Base-by-base conservation (phyloP, 2,888 invertebrate genomes). In the Camponotus fellah region DNA sequence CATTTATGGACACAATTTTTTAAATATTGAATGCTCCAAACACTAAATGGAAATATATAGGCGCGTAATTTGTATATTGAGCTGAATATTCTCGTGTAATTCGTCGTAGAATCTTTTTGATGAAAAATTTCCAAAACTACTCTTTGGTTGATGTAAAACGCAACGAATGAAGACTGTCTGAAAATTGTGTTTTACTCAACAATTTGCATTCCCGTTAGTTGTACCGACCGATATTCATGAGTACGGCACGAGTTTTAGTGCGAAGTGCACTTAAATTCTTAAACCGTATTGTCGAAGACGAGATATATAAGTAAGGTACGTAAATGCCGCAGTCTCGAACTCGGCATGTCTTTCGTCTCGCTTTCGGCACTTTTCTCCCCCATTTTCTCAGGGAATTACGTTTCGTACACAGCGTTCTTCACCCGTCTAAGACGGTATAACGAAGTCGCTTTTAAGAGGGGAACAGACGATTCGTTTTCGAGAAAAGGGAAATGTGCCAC, bases 181-280 rank as follows among this genome's bases (percentile, higher is more conserved):
- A 72, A 72, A 80, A 72, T 62, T 80, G 74, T 80, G 37, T 80
- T 80, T 80, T 80, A 72, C 74, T 46, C 26, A 66, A 68, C 66
- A 68, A 79, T 66, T 77, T 82, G 82, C 79, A 82, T 82, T 79
- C 17, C 37, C 60, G 34, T 72, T 58, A 58, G 32, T 58, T 46
- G 79, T 46, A 37, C 60, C 74, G 26, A 60, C 40, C 69, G 80
- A 53, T 53, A 83, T 83, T 79, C 79, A 79, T 66, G 82, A 60
- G 58, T 68, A 37, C 68, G 8, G 53, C 53, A n/a, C 66, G 62
- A 77, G 46, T 72, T 74, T 74, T 72, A 80, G 74, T 74, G 46
- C 68, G 12, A 17, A 60, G 74, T 82, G 82, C 82, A 65, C 60
- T 72, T 87, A 80, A 87, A 89, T 87, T 82, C 72, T 82, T 83